A percentile compares a stretch with the other conserved stretches of the same genome.
These are phyloP conservation scores for Periophthalmus magnuspinnatus DNA, from an alignment of 2,797 vertebrate genomes.

Conservation along the genomic window DNA sequence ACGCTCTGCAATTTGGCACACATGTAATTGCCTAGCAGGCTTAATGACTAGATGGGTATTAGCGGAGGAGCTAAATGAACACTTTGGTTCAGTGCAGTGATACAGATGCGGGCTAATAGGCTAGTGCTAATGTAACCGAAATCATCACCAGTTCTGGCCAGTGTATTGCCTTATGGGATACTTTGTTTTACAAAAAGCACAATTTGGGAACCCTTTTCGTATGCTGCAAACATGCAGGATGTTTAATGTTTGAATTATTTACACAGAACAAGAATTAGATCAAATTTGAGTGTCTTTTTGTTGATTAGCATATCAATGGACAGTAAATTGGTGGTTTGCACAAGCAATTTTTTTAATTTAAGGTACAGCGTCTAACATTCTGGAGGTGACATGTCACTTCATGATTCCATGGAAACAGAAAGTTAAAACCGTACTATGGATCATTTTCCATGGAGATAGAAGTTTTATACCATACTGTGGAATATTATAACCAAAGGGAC, in stretches of 20 bases:
- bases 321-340: neutral
- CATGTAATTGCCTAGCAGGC: slow-evolving; percentile 51
- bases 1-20: slow-evolving; percentile 52
- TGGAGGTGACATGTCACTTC: too few relatives aligned
- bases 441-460: too few relatives aligned
- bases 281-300: too few relatives aligned
- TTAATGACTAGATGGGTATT: slow-evolving; percentile 57
- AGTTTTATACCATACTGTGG: too few relatives aligned
- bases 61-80: slow-evolving; percentile 51
- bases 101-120: neutral
- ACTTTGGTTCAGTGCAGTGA: slow-evolving; percentile 28
- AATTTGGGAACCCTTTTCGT: neutral
- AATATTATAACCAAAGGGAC: too few relatives aligned
- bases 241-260: too few relatives aligned
- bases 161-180: neutral
- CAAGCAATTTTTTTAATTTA: neutral
- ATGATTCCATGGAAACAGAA: too few relatives aligned
- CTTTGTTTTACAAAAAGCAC: neutral
- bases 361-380: too few relatives aligned
- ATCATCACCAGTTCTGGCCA: neutral
- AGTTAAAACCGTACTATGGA: too few relatives aligned
- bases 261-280: too few relatives aligned
- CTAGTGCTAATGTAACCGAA: neutral
- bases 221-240: neutral
- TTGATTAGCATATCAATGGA: too few relatives aligned